Conservation (phyloP, 2,113 vertebrate species). For the Toxostoma redivivum region DNA sequence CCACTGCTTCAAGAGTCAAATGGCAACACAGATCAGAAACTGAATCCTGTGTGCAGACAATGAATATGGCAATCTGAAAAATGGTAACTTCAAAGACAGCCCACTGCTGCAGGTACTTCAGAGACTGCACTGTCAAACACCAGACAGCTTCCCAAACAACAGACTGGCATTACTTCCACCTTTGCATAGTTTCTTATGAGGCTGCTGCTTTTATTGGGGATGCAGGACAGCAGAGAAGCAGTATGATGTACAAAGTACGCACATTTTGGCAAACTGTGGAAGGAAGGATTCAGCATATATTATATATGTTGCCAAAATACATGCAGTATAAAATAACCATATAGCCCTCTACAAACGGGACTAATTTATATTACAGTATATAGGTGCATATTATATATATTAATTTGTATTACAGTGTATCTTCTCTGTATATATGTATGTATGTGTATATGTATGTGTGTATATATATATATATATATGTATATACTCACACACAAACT, state of each 20-base stretch:
- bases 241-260: not conserved
- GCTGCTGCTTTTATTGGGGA: not conserved
- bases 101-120: not conserved
- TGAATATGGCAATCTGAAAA: not conserved
- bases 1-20: not conserved
- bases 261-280: not conserved
- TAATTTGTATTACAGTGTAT: not conserved
- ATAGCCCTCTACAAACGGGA: not conserved
- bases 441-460: not conserved
- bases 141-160: not conserved
- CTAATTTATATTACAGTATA: not conserved
- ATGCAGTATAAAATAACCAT: not conserved
- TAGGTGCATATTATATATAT: not conserved
- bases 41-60: not conserved
- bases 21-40: not conserved
- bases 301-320: not conserved
- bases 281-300: not conserved
- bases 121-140: not conserved
- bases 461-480: not conserved
- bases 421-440: not conserved
- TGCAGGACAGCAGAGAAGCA: not conserved
- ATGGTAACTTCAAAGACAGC: not conserved
- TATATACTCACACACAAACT: accelerated
- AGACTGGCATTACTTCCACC: not conserved
- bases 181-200: accelerated